Percentiles rank a stretch among this genome's conserved stretches.
Evolutionary conservation across 2,888 invertebrate genomes (phyloP).

Genomic region (Ceriagrion tenellum): DNA sequence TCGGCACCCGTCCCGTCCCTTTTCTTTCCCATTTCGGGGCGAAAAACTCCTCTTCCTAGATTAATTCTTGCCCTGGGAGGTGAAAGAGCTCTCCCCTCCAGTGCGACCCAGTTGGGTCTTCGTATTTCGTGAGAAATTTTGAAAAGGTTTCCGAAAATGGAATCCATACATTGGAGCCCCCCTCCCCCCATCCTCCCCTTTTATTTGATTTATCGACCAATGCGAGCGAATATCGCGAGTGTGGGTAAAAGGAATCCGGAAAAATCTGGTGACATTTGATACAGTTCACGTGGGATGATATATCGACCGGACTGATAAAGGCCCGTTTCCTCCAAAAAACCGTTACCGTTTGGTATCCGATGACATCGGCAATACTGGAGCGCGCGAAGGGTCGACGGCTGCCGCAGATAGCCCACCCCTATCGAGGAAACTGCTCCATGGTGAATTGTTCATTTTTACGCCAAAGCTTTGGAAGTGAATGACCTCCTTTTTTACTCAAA

Average conservation of each 20-base stretch:
- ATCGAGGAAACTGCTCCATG: constrained; percentile 10
- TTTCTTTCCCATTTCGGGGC: not conserved
- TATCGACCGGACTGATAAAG: constrained; percentile 20
- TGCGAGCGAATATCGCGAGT: not conserved
- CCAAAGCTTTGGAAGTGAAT: not conserved
- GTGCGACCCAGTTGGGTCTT: not conserved
- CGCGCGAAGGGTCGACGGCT: not conserved
- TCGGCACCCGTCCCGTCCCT: not conserved
- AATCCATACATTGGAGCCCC: not conserved
- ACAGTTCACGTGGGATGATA: constrained; percentile 31
- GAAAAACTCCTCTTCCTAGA: not conserved
- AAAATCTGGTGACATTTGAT: constrained; percentile 45
- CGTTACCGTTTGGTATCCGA: not conserved
- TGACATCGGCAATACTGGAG: not conserved
- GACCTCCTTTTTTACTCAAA: not conserved
- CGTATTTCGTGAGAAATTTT: not conserved
- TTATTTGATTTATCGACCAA: constrained; percentile 16
- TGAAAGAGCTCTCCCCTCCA: not conserved
- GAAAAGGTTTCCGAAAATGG: constrained; percentile 36
- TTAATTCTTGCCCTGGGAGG: not conserved
- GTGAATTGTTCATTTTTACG: constrained; percentile 15
- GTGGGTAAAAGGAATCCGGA: not conserved
- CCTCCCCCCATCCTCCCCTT: not conserved
- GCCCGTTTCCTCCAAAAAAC: not conserved
- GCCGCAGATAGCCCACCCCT: not conserved